Conservation (phyloP, 2,797 vertebrate genomes). For the Chiloscyllium punctatum region DNA sequence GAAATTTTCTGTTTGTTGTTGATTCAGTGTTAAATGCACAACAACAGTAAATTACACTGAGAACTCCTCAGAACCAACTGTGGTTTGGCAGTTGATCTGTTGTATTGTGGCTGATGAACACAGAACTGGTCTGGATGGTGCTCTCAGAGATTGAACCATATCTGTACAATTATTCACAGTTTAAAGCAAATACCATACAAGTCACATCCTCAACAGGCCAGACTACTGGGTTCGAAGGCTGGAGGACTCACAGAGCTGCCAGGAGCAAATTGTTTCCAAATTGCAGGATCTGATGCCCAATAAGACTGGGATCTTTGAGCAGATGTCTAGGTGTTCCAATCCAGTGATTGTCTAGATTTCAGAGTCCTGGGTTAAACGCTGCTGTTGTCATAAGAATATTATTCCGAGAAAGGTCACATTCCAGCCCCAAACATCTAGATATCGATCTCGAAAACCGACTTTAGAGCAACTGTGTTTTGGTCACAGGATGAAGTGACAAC, state of each 20-base stretch:
- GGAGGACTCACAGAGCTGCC: background rate
- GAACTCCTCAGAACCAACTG: background rate
- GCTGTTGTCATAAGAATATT: background rate
- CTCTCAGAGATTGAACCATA: background rate
- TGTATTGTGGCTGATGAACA: background rate
- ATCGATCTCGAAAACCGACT: background rate
- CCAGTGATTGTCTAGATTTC: background rate
- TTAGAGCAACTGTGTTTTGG: background rate
- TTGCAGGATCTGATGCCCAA: background rate
- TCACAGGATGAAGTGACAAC: background rate
- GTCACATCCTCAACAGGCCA: no score
- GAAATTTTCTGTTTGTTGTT: background rate
- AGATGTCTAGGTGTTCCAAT: background rate
- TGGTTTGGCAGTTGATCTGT: background rate
- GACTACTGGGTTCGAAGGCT: background rate
- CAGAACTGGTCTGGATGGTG: background rate
- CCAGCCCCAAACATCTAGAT: background rate
- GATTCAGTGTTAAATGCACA: background rate
- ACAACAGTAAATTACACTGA: background rate
- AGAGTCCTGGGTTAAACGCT: background rate
- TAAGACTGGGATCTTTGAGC: accelerated
- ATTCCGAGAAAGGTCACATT: background rate
- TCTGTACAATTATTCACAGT: background rate
- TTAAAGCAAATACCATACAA: background rate
- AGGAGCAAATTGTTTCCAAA: background rate